Conservation (phyloP, 1,140 invertebrate species). For the Phthorimaea operculella region DNA sequence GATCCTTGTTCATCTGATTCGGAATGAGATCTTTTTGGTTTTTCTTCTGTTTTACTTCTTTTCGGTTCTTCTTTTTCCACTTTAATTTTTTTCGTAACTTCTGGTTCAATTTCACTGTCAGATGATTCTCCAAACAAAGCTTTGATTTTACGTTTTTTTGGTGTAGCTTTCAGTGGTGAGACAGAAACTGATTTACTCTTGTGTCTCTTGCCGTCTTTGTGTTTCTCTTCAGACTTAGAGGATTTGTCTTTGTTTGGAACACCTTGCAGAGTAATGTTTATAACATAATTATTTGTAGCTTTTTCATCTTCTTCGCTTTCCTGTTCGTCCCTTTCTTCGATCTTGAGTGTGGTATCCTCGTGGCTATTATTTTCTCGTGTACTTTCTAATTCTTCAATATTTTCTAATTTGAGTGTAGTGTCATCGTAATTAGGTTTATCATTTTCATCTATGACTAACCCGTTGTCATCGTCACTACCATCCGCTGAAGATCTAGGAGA, state of each 20-base stretch:
- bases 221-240: not conserved
- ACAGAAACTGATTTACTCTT: slow-evolving; percentile 8
- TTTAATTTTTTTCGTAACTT: slow-evolving; percentile 23
- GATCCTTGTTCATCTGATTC: too few relatives aligned
- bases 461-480: slow-evolving; percentile 38
- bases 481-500: slow-evolving; percentile 26
- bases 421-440: slow-evolving; percentile 28
- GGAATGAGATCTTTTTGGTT: too few relatives aligned
- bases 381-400: slow-evolving; percentile 14
- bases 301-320: slow-evolving; percentile 17
- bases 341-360: slow-evolving; percentile 35
- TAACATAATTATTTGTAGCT: slow-evolving; percentile 42
- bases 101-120: slow-evolving; percentile 40
- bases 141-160: slow-evolving; percentile 61
- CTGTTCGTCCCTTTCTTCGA: slow-evolving; percentile 21
- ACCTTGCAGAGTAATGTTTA: slow-evolving; percentile 57
- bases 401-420: slow-evolving; percentile 42
- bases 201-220: slow-evolving; percentile 14
- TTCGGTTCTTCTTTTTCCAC: slow-evolving; percentile 18
- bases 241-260: slow-evolving; percentile 31
- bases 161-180: slow-evolving; percentile 23
- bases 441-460: slow-evolving; percentile 47
- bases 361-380: slow-evolving; percentile 13
- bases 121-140: slow-evolving; percentile 65
- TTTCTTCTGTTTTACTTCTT: slow-evolving; percentile 14